Conservation (phyloP, 2,113 vertebrate genomes). For the Tyto alba region DNA sequence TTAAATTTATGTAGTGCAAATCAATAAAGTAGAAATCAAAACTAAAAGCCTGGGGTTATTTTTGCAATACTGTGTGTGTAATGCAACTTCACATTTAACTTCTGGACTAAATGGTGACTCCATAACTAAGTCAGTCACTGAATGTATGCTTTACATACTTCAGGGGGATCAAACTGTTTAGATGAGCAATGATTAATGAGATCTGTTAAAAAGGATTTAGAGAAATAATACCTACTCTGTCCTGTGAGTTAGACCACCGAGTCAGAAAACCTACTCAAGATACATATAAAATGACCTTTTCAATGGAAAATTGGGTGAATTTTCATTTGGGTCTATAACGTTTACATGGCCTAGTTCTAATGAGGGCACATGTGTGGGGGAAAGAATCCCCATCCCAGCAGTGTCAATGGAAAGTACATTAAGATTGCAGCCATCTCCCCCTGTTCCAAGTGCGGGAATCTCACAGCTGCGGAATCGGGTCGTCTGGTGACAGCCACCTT, state of each 20-base stretch:
- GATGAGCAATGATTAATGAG: neutral
- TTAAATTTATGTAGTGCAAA: conserved; percentile 63
- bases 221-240: neutral
- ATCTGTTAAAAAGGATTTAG: neutral
- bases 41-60: conserved; percentile 50
- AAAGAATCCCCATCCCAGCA: neutral
- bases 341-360: neutral
- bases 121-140: neutral
- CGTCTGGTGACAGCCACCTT: neutral
- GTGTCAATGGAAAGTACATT: neutral
- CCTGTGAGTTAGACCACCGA: neutral
- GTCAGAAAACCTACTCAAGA: neutral
- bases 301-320: neutral
- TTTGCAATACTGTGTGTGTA: conserved; percentile 19
- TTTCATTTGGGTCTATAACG: accelerated
- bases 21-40: conserved; percentile 70
- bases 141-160: neutral
- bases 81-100: conserved; percentile 49
- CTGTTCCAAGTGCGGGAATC: neutral
- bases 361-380: accelerated
- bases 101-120: neutral
- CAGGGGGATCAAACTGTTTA: neutral
- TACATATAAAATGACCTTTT: neutral
- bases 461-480: neutral
- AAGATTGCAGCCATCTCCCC: neutral